These are phyloP conservation scores for Axinella damicornis DNA, from an alignment of 37 sponge, comb jelly and placozoan species.

Conservation along the genomic window DNA sequence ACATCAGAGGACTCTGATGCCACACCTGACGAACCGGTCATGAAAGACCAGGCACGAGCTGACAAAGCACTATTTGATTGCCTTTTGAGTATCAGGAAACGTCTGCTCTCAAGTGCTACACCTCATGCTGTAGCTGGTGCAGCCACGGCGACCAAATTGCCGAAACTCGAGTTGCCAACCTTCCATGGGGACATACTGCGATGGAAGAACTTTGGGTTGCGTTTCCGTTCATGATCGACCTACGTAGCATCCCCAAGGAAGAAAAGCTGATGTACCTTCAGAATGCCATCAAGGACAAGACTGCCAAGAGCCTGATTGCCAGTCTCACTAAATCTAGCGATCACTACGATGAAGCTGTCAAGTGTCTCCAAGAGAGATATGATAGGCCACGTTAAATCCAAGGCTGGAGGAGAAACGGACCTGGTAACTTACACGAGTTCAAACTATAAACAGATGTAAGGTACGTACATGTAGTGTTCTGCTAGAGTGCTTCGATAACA, in stretches of 20 bases:
- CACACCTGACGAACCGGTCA: background rate
- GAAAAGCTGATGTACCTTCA: constrained; percentile 48
- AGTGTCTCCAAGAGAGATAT: constrained; percentile 30
- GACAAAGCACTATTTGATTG: background rate
- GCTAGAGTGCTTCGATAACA: too few relatives aligned
- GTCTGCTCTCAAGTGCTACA: background rate
- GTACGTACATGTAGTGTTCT: too few relatives aligned
- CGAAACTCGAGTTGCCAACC: constrained; percentile 38
- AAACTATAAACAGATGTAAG: too few relatives aligned
- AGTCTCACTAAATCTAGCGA: constrained; percentile 42
- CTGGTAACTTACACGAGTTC: too few relatives aligned
- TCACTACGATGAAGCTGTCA: constrained; percentile 40
- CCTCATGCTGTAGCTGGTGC: background rate
- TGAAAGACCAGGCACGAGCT: background rate
- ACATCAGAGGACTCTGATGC: constrained; percentile 16
- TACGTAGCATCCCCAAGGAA: constrained; percentile 23
- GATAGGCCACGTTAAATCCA: constrained; percentile 40
- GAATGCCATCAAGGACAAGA: constrained; percentile 33
- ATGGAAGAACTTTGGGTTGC: constrained; percentile 49
- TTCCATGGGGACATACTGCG: constrained; percentile 44
- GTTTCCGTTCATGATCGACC: constrained; percentile 39
- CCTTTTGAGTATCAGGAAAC: background rate
- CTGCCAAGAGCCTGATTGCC: constrained; percentile 40
- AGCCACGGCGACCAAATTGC: constrained; percentile 26
- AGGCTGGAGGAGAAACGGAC: too few relatives aligned